A percentile compares a stretch with the other conserved stretches of the same genome.
Evolutionary conservation across 2,797 vertebrate genomes (phyloP).

Genomic region (Rhabdomys pumilio): DNA sequence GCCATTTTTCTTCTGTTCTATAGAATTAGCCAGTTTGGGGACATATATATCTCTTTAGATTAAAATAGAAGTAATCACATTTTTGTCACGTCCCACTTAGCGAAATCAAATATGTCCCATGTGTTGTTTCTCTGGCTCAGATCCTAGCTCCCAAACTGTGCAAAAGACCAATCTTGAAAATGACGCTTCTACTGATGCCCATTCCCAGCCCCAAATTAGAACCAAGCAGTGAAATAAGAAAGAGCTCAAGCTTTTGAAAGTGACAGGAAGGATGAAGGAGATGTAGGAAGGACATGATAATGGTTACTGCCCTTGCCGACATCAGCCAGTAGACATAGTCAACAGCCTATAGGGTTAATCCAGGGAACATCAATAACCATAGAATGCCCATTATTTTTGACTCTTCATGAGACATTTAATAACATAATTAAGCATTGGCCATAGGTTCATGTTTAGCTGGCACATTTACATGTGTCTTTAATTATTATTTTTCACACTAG

Average conservation of each 20-base stretch:
- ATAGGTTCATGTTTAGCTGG: slow-evolving; percentile 49
- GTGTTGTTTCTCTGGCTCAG: slow-evolving; percentile 43
- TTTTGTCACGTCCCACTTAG: slow-evolving; percentile 52
- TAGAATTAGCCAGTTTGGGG: slow-evolving; percentile 46
- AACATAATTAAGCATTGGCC: slow-evolving; percentile 71
- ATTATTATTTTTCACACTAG: slow-evolving; percentile 72
- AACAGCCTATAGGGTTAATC: not conserved
- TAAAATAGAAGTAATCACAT: slow-evolving; percentile 67
- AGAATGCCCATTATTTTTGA: not conserved
- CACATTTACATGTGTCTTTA: slow-evolving; percentile 65
- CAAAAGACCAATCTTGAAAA: slow-evolving; percentile 58
- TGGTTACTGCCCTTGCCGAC: not conserved
- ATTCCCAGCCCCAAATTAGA: slow-evolving; percentile 45
- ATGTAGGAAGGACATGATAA: not conserved
- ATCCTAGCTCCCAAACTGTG: slow-evolving; percentile 56
- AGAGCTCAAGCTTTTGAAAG: not conserved
- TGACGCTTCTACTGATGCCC: not conserved
- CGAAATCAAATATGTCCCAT: slow-evolving; percentile 45
- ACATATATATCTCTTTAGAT: slow-evolving; percentile 38
- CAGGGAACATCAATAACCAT: not conserved
- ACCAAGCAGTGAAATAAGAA: slow-evolving; percentile 31
- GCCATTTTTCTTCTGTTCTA: slow-evolving; percentile 19
- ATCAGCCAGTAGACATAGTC: not conserved
- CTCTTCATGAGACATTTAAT: slow-evolving; percentile 55
- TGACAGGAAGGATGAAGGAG: not conserved